Percentiles rank a stretch among this genome's conserved stretches.
These are phyloP conservation scores for Trinectes maculatus DNA, from an alignment of 2,113 vertebrate species.

Conservation along the genomic window DNA sequence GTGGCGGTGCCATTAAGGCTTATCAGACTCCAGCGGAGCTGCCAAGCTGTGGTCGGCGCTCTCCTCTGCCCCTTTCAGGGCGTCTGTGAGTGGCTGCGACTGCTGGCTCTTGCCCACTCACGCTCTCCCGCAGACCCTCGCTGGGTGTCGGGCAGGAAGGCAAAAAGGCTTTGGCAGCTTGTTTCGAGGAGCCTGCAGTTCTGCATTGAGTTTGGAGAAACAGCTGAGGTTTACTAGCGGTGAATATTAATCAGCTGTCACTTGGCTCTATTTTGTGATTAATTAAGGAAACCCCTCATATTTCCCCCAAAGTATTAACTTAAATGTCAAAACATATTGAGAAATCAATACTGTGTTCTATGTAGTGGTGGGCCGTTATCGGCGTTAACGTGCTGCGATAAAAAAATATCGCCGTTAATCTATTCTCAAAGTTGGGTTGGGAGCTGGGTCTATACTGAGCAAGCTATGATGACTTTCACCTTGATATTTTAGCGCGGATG, in stretches of 20 bases:
- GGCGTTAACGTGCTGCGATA: no score
- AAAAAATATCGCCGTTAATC: no score
- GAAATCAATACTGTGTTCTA: no score
- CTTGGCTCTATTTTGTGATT: conserved; percentile 27
- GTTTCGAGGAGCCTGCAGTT: conserved; percentile 53
- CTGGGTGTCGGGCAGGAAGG: conserved; percentile 50
- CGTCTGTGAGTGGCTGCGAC: conserved; percentile 63
- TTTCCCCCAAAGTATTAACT: conserved; percentile 14
- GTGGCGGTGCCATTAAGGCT: conserved; percentile 77
- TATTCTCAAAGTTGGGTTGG: no score
- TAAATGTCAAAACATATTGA: no score
- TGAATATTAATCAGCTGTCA: conserved; percentile 54
- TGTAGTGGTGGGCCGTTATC: no score
- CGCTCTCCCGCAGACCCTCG: conserved; percentile 57
- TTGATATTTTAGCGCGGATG: no score
- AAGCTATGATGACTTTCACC: no score
- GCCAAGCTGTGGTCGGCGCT: conserved; percentile 63
- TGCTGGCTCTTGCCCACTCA: conserved; percentile 51
- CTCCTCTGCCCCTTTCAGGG: conserved; percentile 54
- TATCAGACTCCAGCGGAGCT: conserved; percentile 72
- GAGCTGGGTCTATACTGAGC: no score
- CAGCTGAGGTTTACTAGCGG: conserved; percentile 18
- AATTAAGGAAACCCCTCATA: conserved; percentile 28
- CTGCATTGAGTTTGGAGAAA: conserved; percentile 8
- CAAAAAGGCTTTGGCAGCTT: conserved; percentile 61